Evolutionary conservation across 2,797 vertebrate species (phyloP).

Genomic region (Mormyrops attenuatus): DNA sequence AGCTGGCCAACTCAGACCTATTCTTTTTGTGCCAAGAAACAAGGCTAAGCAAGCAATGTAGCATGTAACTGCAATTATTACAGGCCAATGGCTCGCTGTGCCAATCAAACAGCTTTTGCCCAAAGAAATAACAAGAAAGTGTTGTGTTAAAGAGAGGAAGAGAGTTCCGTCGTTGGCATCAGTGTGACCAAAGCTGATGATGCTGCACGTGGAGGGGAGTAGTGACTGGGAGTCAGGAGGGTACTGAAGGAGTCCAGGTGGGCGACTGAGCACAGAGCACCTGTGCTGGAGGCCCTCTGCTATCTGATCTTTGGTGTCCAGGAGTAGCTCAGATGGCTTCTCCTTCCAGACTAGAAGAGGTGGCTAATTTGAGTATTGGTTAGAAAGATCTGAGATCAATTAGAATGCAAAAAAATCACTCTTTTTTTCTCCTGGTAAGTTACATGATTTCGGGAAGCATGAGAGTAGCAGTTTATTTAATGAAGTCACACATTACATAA

Average conservation of each 20-base stretch:
- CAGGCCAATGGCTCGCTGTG: neutral
- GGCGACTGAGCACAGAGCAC: neutral
- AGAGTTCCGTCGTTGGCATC: neutral
- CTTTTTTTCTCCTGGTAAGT: neutral
- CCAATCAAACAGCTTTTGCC: neutral
- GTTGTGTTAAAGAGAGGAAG: neutral
- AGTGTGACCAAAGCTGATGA: neutral
- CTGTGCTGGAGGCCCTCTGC: neutral
- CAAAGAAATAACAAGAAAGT: neutral
- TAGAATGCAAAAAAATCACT: neutral
- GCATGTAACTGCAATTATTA: neutral
- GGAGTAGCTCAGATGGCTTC: neutral
- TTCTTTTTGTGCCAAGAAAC: neutral
- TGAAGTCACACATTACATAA: neutral
- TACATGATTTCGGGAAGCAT: neutral
- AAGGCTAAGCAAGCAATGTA: neutral
- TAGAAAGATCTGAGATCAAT: neutral
- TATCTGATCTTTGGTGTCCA: neutral
- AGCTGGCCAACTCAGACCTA: neutral
- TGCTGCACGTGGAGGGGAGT: neutral
- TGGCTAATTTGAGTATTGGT: neutral
- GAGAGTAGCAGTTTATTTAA: neutral
- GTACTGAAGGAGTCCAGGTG: neutral
- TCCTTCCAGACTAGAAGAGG: neutral
- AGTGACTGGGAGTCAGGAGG: neutral